Percentiles rank a stretch among this genome's conserved stretches.
These are phyloP conservation scores for Amblyopsis rosae DNA, from an alignment of 2,113 vertebrate genomes.

Conservation along the genomic window DNA sequence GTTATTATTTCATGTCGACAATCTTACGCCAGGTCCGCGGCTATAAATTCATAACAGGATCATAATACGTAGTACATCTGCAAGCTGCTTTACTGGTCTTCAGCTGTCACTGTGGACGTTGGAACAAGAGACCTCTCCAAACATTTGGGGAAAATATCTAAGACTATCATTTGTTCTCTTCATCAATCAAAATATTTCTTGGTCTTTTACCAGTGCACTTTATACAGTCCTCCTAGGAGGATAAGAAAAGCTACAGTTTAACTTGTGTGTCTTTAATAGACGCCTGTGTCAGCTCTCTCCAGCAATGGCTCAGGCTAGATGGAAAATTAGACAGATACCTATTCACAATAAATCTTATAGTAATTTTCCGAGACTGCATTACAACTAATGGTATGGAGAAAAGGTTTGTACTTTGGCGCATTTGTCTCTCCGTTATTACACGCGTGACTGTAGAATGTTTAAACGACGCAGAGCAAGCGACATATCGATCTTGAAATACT, in stretches of 20 bases:
- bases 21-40: not conserved
- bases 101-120: constrained; percentile 25
- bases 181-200: constrained; percentile 65
- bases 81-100: constrained; percentile 20
- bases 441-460: constrained; percentile 47
- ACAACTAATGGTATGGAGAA: constrained; percentile 68
- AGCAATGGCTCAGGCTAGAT: constrained; percentile 72
- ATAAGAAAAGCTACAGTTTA: constrained; percentile 71
- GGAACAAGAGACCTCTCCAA: constrained; percentile 41
- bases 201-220: constrained; percentile 53
- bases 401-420: constrained; percentile 60
- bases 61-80: not conserved
- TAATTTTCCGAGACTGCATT: constrained; percentile 79
- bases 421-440: constrained; percentile 52
- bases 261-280: constrained; percentile 74
- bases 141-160: constrained; percentile 62
- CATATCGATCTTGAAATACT: constrained; percentile 69
- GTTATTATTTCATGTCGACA: constrained; percentile 23
- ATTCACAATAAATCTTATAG: constrained; percentile 80
- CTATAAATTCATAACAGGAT: not conserved
- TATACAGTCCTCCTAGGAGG: constrained; percentile 66
- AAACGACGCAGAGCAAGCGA: constrained; percentile 73
- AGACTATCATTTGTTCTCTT: constrained; percentile 64
- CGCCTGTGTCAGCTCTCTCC: constrained; percentile 71
- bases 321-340: constrained; percentile 82